Percentiles rank a stretch among this genome's conserved stretches.
These are phyloP conservation scores for Lamellibrachia luymesi DNA, from an alignment of 1,140 invertebrate species.

Conservation along the genomic window DNA sequence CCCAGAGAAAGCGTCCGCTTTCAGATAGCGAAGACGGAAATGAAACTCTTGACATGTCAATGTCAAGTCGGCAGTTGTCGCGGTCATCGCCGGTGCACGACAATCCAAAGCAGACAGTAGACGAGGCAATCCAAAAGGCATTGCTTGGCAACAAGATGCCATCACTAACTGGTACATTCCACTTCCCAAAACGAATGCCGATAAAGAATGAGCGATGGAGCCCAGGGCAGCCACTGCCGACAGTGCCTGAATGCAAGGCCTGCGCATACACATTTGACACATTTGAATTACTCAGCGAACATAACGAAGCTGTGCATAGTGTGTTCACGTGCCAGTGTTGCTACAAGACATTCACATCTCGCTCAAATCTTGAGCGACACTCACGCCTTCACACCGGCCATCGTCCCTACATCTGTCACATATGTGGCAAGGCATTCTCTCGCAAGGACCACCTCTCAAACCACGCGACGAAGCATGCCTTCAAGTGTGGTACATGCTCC, in stretches of 20 bases:
- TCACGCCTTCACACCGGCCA: conserved; percentile 92
- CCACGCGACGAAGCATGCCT: conserved; percentile 28
- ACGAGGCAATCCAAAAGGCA: neutral
- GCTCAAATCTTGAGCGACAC: conserved; percentile 98
- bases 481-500: conserved; percentile 26
- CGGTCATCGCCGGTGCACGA: neutral
- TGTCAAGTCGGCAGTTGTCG: neutral
- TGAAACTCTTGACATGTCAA: neutral
- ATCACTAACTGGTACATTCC: neutral
- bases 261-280: conserved; percentile 18
- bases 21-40: conserved; percentile 2
- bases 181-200: conserved; percentile 10
- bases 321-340: conserved; percentile 60
- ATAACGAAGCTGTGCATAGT: conserved; percentile 24
- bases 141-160: neutral
- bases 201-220: conserved; percentile 19
- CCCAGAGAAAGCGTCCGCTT: too few species aligned
- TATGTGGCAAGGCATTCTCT: conserved; percentile 28
- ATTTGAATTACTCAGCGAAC: conserved; percentile 18
- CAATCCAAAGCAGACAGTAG: neutral
- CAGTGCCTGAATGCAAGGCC: conserved; percentile 20
- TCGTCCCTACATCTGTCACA: conserved; percentile 66
- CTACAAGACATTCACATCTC: conserved; percentile 93
- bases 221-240: conserved; percentile 13
- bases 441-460: conserved; percentile 29